Evolutionary conservation across 2,888 invertebrate species (phyloP).

Genomic region (Eilema caniola): DNA sequence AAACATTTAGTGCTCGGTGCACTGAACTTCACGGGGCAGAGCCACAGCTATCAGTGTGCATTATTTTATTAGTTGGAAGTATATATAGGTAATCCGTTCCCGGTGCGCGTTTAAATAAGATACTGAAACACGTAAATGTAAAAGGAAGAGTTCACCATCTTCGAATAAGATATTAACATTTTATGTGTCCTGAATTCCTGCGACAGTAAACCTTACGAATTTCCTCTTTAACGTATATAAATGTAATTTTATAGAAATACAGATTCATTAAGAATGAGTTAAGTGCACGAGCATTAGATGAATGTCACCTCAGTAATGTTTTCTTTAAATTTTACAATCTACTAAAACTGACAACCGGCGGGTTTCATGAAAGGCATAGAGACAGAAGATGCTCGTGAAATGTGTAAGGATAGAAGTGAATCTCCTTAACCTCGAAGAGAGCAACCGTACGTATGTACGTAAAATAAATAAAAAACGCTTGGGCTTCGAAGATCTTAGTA

Average conservation of each 20-base stretch:
- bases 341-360: neutral
- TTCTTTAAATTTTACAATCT: neutral
- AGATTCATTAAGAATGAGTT: neutral
- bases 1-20: too few species aligned
- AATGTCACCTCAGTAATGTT: neutral
- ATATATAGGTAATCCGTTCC: neutral
- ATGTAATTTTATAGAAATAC: neutral
- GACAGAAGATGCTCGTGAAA: neutral
- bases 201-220: neutral
- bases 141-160: neutral
- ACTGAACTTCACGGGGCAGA: too few species aligned
- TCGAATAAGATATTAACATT: conserved; percentile 19
- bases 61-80: too few species aligned
- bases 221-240: conserved; percentile 16
- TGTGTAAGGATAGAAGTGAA: too few species aligned
- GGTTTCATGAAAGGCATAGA: neutral
- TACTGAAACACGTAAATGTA: neutral
- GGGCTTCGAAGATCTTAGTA: too few species aligned
- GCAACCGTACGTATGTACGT: too few species aligned
- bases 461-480: too few species aligned
- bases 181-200: neutral
- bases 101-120: neutral
- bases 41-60: too few species aligned
- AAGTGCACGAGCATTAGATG: too few species aligned
- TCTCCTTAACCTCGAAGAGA: too few species aligned